Evolutionary conservation across 2,888 invertebrate genomes (phyloP).

Genomic region (Tetranychus truncatus): DNA sequence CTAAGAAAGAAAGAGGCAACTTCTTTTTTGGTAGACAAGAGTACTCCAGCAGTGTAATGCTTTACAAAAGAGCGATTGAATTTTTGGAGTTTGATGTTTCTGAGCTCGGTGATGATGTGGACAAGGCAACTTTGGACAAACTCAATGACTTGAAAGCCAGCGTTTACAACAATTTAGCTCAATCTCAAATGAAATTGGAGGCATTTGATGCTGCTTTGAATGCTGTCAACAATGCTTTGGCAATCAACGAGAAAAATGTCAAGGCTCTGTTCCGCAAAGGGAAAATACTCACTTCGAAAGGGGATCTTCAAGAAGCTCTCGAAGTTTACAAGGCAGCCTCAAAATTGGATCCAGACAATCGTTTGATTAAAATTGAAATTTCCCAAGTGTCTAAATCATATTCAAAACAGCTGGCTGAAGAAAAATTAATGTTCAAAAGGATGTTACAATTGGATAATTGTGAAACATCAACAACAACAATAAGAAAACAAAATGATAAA

Average conservation of each 20-base stretch:
- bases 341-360: slow-evolving; percentile 46
- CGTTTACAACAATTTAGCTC: slow-evolving; percentile 77
- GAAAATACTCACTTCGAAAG: slow-evolving; percentile 48
- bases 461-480: neutral
- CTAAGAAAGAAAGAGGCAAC: slow-evolving; percentile 67
- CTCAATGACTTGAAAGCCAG: slow-evolving; percentile 59
- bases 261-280: slow-evolving; percentile 78
- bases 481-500: neutral
- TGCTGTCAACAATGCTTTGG: slow-evolving; percentile 61
- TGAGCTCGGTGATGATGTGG: slow-evolving; percentile 5
- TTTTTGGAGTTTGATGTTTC: slow-evolving; percentile 43
- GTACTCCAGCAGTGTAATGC: slow-evolving; percentile 57
- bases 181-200: slow-evolving; percentile 66
- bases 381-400: slow-evolving; percentile 40
- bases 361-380: slow-evolving; percentile 43
- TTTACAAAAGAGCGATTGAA: slow-evolving; percentile 65
- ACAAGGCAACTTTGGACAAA: slow-evolving; percentile 1
- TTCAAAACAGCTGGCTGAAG: slow-evolving; percentile 42
- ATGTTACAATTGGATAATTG: slow-evolving; percentile 37
- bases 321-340: slow-evolving; percentile 45
- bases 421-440: slow-evolving; percentile 48
- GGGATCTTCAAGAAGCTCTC: slow-evolving; percentile 51
- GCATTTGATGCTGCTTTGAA: slow-evolving; percentile 64
- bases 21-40: slow-evolving; percentile 73
- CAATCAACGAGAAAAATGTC: slow-evolving; percentile 65